Conservation (phyloP, 2,888 invertebrate genomes). For the Diaprepes abbreviatus region DNA sequence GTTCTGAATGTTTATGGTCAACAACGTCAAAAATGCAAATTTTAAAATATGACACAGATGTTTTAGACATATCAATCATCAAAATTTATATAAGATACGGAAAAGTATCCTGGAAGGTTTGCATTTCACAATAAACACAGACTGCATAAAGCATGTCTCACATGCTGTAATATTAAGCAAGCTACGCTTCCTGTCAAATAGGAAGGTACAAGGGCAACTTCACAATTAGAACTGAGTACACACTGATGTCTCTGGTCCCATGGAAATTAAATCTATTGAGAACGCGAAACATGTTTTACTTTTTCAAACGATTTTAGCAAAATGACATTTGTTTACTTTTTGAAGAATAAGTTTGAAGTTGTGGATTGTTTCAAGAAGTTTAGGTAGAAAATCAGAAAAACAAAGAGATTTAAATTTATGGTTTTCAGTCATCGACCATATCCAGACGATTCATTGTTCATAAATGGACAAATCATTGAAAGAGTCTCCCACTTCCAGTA, state of each 20-base stretch:
- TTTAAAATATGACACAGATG: conserved; percentile 30
- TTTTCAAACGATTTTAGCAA: conserved; percentile 44
- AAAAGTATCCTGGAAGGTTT: background rate
- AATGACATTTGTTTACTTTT: no score
- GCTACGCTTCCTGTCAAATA: conserved; percentile 54
- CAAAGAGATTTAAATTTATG: no score
- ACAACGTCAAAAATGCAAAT: background rate
- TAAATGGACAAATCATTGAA: no score
- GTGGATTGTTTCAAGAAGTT: background rate
- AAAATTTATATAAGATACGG: conserved; percentile 19
- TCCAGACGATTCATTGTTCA: no score
- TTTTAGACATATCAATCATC: conserved; percentile 35
- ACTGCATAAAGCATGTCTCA: conserved; percentile 21
- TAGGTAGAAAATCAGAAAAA: conserved; percentile 8
- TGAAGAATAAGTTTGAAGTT: conserved; percentile 55
- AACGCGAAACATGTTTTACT: conserved; percentile 38
- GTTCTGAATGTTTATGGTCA: no score
- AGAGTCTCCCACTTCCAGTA: no score
- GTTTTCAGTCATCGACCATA: no score
- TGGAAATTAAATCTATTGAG: background rate
- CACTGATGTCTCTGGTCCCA: conserved; percentile 43
- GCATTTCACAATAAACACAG: background rate
- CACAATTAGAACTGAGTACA: conserved; percentile 56
- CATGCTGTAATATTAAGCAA: conserved; percentile 56
- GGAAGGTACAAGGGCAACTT: conserved; percentile 27